Evolutionary conservation across 2,888 invertebrate species (phyloP).

Genomic region (Oligia fasciuncula): DNA sequence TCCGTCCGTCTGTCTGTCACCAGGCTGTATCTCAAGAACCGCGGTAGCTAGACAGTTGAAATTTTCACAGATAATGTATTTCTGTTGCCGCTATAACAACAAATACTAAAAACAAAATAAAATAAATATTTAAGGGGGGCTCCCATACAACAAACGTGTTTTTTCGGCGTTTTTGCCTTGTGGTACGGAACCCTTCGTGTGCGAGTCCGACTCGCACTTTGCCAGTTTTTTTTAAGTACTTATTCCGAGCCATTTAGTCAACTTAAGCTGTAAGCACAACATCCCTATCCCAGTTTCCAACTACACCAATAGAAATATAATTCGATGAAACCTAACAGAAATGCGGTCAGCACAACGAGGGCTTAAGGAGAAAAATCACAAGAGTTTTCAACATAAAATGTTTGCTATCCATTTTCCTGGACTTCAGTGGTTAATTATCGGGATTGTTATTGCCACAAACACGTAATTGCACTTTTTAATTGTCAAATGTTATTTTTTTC

Average conservation of each 20-base stretch:
- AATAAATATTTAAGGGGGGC: too few species aligned
- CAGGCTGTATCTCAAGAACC: too few species aligned
- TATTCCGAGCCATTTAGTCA: not conserved
- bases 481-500: slow-evolving; percentile 63
- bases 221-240: too few species aligned
- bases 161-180: too few species aligned
- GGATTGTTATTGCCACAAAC: slow-evolving; percentile 60
- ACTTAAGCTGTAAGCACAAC: slow-evolving; percentile 6
- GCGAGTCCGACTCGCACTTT: too few species aligned
- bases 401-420: slow-evolving; percentile 71
- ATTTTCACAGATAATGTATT: too few species aligned
- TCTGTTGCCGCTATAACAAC: too few species aligned
- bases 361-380: slow-evolving; percentile 67
- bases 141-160: too few species aligned
- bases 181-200: too few species aligned
- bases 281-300: slow-evolving; percentile 6
- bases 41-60: too few species aligned
- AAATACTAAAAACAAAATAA: too few species aligned
- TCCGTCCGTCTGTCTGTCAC: too few species aligned
- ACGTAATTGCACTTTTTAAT: slow-evolving; percentile 71
- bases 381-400: slow-evolving; percentile 65
- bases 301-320: slow-evolving; percentile 38
- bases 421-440: slow-evolving; percentile 66
- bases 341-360: slow-evolving; percentile 50
- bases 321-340: slow-evolving; percentile 35